Evolutionary conservation across 2,113 vertebrate genomes (phyloP).

Genomic region (Hypanus sabinus): DNA sequence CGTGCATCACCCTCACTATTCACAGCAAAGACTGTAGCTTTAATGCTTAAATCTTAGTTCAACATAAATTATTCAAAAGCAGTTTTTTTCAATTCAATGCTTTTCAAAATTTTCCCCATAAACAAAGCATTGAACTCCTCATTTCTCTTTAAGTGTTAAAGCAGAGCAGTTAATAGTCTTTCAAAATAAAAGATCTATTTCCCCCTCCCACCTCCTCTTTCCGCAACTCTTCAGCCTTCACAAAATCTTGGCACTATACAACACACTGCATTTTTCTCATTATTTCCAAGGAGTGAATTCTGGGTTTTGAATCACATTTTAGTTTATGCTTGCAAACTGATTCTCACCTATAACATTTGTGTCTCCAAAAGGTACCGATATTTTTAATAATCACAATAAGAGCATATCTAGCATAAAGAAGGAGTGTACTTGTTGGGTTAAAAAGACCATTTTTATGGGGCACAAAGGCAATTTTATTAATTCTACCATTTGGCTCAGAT

Average conservation of each 20-base stretch:
- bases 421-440: not conserved
- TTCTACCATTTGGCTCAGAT: not conserved
- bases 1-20: not conserved
- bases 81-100: constrained; percentile 25
- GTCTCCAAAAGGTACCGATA: not conserved
- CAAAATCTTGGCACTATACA: not conserved
- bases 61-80: not conserved
- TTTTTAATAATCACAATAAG: not conserved
- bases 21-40: constrained; percentile 51
- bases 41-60: constrained; percentile 54
- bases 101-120: not conserved
- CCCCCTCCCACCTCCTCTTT: too few relatives aligned
- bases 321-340: not conserved
- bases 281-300: not conserved
- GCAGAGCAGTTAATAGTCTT: not conserved
- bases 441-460: not conserved
- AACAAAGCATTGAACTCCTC: not conserved
- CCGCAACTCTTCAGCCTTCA: not conserved
- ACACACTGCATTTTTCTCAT: not conserved
- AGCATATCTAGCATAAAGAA: not conserved
- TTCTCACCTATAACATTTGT: not conserved
- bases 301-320: not conserved
- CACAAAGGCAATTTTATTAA: not conserved
- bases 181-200: not conserved
- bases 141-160: not conserved